Evolutionary conservation across 2,797 vertebrate genomes (phyloP), one percentile per base, ranked within the genome.

Genomic region (Craterocephalus amniculus): DNA sequence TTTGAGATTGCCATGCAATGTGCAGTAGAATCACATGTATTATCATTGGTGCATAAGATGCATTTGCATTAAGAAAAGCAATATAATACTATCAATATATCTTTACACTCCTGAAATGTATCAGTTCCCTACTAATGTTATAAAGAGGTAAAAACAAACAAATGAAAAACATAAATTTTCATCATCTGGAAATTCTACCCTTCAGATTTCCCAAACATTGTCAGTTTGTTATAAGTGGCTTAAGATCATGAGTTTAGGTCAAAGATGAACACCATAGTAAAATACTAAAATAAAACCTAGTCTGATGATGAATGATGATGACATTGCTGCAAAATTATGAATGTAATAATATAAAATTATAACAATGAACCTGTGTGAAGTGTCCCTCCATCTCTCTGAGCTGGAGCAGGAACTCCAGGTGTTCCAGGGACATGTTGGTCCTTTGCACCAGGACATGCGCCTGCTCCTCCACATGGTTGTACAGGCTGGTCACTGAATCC

Each of bases 381-480:
- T 95, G 91, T 0, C 87, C 91, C 84, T 98, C 93, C 16, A 98
- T 89, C 74, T 91, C 91, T 76, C 84, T 89, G 82, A 97, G 87
- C 58, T 93, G 95, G 58, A 84, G 76, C 18, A 97, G 94, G 73
- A 95, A 93, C 80, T 97, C 91, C 78, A 99, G 92, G 57, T 84
- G 95, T 67, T 96, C 94, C 84, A 97, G 90, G 27, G 94, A 93
- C 66, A 93, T 59, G 83, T 98, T 99, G 85, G 97, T 97, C 2
- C 86, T 94, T 29, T 93, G 95, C 83, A 97, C 97, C 0, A 99
- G 92, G 24, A 91, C 52, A 1, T 99, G 97, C n/a, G 96, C 95
- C 65, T 95, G 94, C 74, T 97, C 97, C 31, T 99, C 97, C 87
- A 99, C 89, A 0, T 88, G 92, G 69, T 93, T 95, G 68, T 98